Base-by-base conservation (phyloP, 2,888 invertebrate species). In the Deilephila porcellus region DNA sequence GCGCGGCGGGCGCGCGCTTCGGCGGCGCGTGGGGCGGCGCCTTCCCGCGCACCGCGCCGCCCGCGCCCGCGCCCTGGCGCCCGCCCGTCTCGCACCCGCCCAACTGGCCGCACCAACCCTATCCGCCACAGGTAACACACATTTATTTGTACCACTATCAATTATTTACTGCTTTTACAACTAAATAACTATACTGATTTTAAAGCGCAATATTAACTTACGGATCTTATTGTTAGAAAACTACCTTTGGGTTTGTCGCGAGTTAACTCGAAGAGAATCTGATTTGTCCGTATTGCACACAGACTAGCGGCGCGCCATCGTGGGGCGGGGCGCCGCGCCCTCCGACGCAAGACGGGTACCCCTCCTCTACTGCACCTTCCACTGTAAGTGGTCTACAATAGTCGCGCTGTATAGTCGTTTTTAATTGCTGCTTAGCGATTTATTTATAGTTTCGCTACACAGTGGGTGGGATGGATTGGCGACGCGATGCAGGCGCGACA, bases 31-130 rank as follows among this genome's bases (percentile, higher is more conserved):
- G 91, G 91, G 86, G 83, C 77, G 85, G 82, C 17, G 83, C 82
- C 77, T 88, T 91, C 87, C 88, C 91, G 79, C 90, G 92, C 81
- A 84, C 89, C 71, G 88, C 88, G 74, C 88, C 86, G 80, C 87
- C 88, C 70, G 88, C 90, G 76, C 82, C 89, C 60, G 90, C 90
- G 77, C 86, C 85, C 79, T 84, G 90, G 72, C 87, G 89, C 74
- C 87, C 86, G 89, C 89, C 88, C 70, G 88, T 89, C 74, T 90
- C 84, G 78, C 86, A 88, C 75, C 83, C 83, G 78, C 86, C 90
- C 78, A 79, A 83, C 79, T 93, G 93, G 92, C 87, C 89, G 78
- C 91, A 90, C 77, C 91, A 91, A 76, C 90, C 90, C 59, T 93
- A 93, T 83, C 90, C 89, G 74, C 88, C 85, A 53, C 90, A 88